Evolutionary conservation across 2,797 vertebrate species (phyloP), one percentile per base, ranked within the genome.

Genomic region (Botia kubotai): DNA sequence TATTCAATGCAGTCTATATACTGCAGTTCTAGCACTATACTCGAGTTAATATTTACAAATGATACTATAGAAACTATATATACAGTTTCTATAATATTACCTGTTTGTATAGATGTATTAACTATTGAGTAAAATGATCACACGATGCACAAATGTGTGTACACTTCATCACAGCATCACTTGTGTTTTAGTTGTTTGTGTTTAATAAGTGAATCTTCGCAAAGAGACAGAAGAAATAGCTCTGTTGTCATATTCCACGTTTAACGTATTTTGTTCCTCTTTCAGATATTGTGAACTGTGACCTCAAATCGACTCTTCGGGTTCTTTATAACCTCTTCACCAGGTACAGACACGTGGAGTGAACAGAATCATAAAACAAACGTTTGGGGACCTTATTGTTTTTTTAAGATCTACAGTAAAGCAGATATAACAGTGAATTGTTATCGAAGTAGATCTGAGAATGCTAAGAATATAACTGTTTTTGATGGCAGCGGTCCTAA

Each of bases 251-350:
- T 29, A 39, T 6, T 39, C 4, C 36, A 39, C 4, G 36, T 39
- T 4, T 39, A 39, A 39, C 36, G 39, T 2, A 10, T 63, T 14
- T 39, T 11, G 46, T 81, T 81, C 16, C 60, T 12, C 39, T 84
- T 84, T 4, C 92, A 99, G 97, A 99, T 89, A 98, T 98, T 0
- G 97, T 98, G 87, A 99, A 99, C 92, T 98, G 97, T 86, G 97
- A 99, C 90, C 93, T 99, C 76, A 99, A 98, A 87, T 99, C 97
- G 2, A 98, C 97, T 0, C 93, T 98, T 81, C 94, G 97, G 62
- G 97, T 98, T 72, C 94, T 99, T 43, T 98, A 98, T 94, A 98
- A 98, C 88, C 95, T 98, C 86, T 99, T 99, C 91, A 98, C 96
- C 90, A 96, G 95, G 85, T 98, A 98, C 93, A 94, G 97, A 86